Evolutionary conservation across 2,113 vertebrate genomes (phyloP).

Genomic region (Talpa occidentalis): DNA sequence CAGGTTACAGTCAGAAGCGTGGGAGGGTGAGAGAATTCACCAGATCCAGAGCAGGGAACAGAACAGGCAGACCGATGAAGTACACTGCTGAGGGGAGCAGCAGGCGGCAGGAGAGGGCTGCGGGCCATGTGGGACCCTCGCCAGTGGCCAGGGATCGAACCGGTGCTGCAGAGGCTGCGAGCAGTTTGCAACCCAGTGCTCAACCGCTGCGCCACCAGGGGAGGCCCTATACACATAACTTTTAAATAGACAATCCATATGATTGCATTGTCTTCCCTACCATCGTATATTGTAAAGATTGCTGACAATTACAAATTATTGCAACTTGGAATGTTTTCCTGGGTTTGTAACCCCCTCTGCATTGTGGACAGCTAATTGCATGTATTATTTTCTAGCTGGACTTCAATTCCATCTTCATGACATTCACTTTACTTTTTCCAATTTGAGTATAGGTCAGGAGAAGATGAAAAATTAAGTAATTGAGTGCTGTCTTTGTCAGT

Average conservation of each 20-base stretch:
- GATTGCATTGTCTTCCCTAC: background rate
- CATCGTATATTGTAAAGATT: background rate
- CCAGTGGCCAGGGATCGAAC: too few relatives aligned
- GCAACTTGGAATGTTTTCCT: background rate
- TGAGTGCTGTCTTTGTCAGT: background rate
- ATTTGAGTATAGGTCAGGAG: background rate
- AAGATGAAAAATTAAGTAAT: constrained; percentile 6
- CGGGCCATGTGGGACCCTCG: too few relatives aligned
- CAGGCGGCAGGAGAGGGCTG: too few relatives aligned
- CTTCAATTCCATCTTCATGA: background rate
- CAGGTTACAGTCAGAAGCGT: too few relatives aligned
- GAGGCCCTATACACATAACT: too few relatives aligned
- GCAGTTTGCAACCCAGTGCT: too few relatives aligned
- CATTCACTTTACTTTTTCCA: background rate
- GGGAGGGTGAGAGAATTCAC: too few relatives aligned
- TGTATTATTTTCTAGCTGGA: background rate
- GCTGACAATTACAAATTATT: background rate
- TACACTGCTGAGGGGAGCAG: too few relatives aligned
- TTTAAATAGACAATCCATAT: background rate
- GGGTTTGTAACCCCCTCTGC: background rate
- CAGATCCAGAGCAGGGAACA: too few relatives aligned
- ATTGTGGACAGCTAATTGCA: background rate
- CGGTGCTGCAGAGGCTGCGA: too few relatives aligned
- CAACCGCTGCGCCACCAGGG: too few relatives aligned
- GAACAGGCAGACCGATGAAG: too few relatives aligned